phyloP scores from a whole-genome alignment of 2,797 vertebrate species.

The Alauda arvensis region DNA sequence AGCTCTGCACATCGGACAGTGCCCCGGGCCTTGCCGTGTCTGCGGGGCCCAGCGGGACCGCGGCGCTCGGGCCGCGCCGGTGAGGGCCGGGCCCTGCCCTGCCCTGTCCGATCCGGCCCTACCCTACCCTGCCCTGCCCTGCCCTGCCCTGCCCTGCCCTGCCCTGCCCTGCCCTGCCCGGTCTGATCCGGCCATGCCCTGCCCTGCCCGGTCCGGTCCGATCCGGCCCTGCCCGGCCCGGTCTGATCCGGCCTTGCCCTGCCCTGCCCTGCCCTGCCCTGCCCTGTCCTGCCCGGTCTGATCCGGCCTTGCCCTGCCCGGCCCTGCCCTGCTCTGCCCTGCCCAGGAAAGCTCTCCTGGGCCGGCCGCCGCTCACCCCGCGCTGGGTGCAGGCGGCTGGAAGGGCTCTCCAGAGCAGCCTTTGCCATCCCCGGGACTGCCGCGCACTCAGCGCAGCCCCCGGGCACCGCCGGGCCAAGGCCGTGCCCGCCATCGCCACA shows the following conservation, averaged over 20 bases:
- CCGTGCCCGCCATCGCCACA: neutral
- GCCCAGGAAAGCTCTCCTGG: neutral
- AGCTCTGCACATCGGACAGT: neutral
- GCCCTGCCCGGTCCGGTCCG: no score
- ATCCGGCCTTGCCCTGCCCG: neutral
- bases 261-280: no score
- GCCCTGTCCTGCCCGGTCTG: no score
- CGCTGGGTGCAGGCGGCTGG: accelerated
- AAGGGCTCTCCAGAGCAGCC: neutral
- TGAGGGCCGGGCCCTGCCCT: neutral
- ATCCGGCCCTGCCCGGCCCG: no score
- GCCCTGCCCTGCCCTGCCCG: no score
- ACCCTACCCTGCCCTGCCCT: neutral
- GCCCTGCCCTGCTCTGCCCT: neutral
- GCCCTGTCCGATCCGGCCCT: neutral
- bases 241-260: no score
- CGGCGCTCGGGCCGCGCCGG: neutral
- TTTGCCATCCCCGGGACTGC: neutral
- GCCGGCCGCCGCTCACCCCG: neutral
- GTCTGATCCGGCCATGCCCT: no score
- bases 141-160: neutral
- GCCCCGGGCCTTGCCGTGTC: neutral
- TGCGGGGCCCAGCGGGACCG: neutral
- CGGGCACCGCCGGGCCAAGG: neutral
- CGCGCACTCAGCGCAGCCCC: accelerated